Evolutionary conservation across 2,888 invertebrate genomes (phyloP), one percentile per base, ranked within the genome.

Genomic region (Myopa testacea): DNA sequence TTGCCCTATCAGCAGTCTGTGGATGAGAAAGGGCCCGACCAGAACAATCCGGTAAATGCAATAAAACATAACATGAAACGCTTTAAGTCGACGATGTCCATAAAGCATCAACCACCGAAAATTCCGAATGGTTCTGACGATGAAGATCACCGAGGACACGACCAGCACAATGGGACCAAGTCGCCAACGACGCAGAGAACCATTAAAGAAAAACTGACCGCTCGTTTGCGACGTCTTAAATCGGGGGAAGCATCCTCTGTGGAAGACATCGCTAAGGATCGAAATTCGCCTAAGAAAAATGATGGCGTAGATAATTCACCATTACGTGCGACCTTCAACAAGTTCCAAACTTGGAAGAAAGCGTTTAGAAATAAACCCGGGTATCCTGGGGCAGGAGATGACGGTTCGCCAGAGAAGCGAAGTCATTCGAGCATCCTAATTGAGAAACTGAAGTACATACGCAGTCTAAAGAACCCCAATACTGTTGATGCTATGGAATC

Each of bases 311-410:
- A 14, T 34, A 77, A 71, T 14, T 81, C 82, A 8, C 83, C 83
- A 0, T 76, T 82, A 10, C 81, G 80, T 19, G 71, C 75, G 4
- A 72, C 69, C 40, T 71, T 83, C 3, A 81, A 77, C 60, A 87
- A 85, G 40, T 78, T 88, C 14, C 86, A 84, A 76, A 81, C 85
- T 75, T 87, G 87, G 87, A 85, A 85, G 58, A 87, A 85, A 63
- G 87, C 85, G 40, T 84, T 88, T 67, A 87, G 84, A 60, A 83
- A 81, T 26, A 80, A 79, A 34, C 72, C 80, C n/a, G 74, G 26
- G 37, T 71, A 78, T 3, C 14, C 76, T 3, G 78, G 80, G 26
- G 60, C 73, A 10, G 82, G 80, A 4, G 81, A 82, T n/a, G 81
- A 80, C 12, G 14, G 34, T 12, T 82, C 82, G 1, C 82, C 82